Evolutionary conservation across 2,797 vertebrate genomes (phyloP).

Genomic region (Coendou prehensilis): DNA sequence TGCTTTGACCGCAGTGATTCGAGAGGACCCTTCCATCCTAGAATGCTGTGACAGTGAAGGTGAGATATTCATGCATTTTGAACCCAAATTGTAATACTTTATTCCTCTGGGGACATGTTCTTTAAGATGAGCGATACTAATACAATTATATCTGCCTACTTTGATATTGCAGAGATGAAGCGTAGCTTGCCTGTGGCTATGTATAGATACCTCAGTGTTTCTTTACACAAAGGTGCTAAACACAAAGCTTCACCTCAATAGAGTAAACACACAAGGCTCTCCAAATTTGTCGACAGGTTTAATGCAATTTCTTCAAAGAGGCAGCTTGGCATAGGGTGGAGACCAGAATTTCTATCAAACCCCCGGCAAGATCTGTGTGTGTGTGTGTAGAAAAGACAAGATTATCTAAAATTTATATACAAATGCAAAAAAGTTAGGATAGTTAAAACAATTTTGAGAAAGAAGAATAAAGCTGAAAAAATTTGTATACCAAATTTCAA

Average conservation of each 20-base stretch:
- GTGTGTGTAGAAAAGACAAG: background rate
- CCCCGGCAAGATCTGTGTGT: background rate
- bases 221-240: background rate
- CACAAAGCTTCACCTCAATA: background rate
- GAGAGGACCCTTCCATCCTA: constrained; percentile 94
- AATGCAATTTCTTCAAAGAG: background rate
- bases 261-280: background rate
- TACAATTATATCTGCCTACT: background rate
- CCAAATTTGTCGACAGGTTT: background rate
- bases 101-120: background rate
- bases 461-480: background rate
- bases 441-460: background rate
- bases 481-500: background rate
- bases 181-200: background rate
- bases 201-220: background rate
- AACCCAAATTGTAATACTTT: background rate
- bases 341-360: background rate
- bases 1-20: constrained; percentile 92
- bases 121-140: constrained; percentile 10
- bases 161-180: background rate
- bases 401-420: background rate
- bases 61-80: constrained; percentile 78
- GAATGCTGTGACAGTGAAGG: constrained; percentile 94
- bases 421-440: background rate
- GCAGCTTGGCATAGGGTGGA: background rate